Evolutionary conservation across 1,140 invertebrate genomes (phyloP), one percentile per base, ranked within the genome.

Genomic region (Prorops nasuta): DNA sequence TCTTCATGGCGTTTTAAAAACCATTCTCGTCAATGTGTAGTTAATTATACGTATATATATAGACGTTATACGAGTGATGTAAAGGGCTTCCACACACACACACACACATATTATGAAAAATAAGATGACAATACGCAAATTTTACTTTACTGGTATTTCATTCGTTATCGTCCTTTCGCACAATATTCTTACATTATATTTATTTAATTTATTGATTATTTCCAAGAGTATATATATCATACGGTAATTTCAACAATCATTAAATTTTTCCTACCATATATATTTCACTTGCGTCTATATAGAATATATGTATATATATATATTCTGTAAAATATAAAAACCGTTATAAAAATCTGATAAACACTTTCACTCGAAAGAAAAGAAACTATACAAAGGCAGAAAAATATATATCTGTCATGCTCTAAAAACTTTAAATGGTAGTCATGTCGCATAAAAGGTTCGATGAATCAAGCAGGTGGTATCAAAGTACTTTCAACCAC

Each of bases 1-100:
- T 49, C 22, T 48, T 53, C 28, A 39, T 49, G 39, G 35, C 42
- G 49, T 40, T 60, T 32, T 15, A 51, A 46, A 57, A 31, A 28
- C 36, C 10, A 48, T 58, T 35, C 43, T 65, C 46, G 34, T 60
- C 44, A 53, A 38, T 58, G 56, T 60, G 51, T 60, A 53, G 39
- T 44, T 52, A 42, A 57, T 39, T 56, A 58, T 56, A 56, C 32
- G 28, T 56, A 59, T 56, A 56, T 24, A 22, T 56, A 59, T 49
- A 54, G 39, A 53, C 39, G 42, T 54, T 50, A 58, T 38, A 54
- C 7, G 21, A 31, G 56, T 44, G 31, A 59, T 66, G 61, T 66
- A 66, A 64, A 55, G 50, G 54, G 62, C 53, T 62, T 66, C 63
- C 59, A 45, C 50, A 44, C 44, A 34, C 10, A 28, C 10, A 50